Conservation (phyloP, 64 coral and sea anemone genomes). For the Trachythela sp. region DNA sequence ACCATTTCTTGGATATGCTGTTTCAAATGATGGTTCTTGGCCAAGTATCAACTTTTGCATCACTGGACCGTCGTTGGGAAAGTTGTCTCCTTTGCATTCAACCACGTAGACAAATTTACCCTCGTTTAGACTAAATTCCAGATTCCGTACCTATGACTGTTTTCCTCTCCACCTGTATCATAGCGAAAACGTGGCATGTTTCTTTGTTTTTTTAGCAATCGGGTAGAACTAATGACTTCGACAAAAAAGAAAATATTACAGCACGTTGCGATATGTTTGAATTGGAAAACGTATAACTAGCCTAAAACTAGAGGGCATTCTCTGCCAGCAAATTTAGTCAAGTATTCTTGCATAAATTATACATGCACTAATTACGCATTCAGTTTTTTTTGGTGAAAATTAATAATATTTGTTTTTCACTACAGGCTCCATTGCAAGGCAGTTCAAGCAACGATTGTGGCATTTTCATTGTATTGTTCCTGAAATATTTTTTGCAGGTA, state of each 20-base stretch:
- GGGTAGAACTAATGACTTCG: too few species aligned
- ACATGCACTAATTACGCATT: too few species aligned
- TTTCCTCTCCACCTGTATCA: too few species aligned
- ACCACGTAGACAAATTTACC: neutral
- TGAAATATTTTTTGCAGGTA: slow-evolving; percentile 28
- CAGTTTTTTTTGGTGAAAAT: slow-evolving; percentile 4
- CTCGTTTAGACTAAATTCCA: neutral
- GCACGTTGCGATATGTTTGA: too few species aligned
- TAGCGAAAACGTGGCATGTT: too few species aligned
- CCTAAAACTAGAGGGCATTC: too few species aligned
- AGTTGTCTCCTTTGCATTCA: neutral
- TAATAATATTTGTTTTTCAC: neutral
- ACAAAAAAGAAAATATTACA: too few species aligned
- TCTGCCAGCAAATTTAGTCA: too few species aligned
- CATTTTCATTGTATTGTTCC: slow-evolving; percentile 10
- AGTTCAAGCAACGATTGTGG: slow-evolving; percentile 3
- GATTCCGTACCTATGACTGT: too few species aligned
- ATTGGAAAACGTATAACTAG: too few species aligned
- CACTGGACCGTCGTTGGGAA: neutral
- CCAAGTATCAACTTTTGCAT: neutral
- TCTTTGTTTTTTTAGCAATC: too few species aligned
- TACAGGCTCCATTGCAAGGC: slow-evolving; percentile 21
- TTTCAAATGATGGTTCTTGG: neutral
- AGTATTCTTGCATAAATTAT: too few species aligned
- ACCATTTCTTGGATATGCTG: neutral